phyloP scores from a whole-genome alignment of 2,888 invertebrate species.

The Thymelicus sylvestris region DNA sequence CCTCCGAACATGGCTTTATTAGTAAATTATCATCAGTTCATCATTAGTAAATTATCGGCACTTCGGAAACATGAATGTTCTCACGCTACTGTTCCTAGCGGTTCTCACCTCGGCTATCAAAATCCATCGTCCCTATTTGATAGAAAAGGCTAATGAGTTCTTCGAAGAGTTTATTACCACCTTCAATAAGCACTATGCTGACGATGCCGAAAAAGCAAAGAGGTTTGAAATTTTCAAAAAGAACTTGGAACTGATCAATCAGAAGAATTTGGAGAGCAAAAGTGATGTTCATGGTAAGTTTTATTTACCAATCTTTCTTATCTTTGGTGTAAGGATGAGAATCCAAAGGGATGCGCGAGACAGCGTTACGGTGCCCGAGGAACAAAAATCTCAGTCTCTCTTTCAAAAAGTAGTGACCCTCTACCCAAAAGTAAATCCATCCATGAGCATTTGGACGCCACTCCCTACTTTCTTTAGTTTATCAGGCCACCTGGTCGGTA shows the following conservation, averaged over 20 bases:
- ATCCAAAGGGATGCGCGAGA: too few species aligned
- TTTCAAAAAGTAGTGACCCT: too few species aligned
- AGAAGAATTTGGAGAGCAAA: neutral
- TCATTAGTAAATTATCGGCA: neutral
- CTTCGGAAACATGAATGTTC: constrained; percentile 8
- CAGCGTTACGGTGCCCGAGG: too few species aligned
- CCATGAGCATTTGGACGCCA: too few species aligned
- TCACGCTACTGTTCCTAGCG: neutral
- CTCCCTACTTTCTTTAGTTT: too few species aligned
- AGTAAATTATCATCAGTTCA: neutral
- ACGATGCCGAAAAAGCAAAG: constrained; percentile 15
- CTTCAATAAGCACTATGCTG: constrained; percentile 12
- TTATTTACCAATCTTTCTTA: neutral
- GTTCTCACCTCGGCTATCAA: neutral
- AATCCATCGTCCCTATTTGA: neutral
- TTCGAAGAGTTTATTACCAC: constrained; percentile 23
- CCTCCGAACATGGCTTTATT: too few species aligned
- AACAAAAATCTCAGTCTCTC: too few species aligned
- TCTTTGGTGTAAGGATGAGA: too few species aligned
- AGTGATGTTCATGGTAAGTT: constrained; percentile 15
- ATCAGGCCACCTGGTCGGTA: too few species aligned
- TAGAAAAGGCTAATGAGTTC: neutral
- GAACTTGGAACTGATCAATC: constrained; percentile 15
- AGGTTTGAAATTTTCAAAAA: constrained; percentile 23
- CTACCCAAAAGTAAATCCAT: too few species aligned